Conservation (phyloP, 2,888 invertebrate species). For the Parascotia fuliginaria region DNA sequence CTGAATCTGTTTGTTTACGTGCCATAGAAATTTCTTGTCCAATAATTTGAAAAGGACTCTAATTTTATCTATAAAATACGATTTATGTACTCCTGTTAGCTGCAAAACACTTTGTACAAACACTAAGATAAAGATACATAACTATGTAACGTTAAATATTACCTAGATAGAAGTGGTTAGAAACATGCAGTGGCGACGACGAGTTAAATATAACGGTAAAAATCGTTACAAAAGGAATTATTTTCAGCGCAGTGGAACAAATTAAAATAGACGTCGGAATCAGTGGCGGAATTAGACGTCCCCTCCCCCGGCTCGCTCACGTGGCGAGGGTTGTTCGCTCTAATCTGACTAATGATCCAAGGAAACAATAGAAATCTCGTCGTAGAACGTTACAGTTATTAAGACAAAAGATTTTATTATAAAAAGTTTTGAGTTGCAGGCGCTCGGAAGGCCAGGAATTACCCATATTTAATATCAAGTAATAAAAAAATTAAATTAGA, state of each 20-base stretch:
- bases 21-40: too few species aligned
- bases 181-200: slow-evolving; percentile 29
- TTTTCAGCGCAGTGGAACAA: slow-evolving; percentile 59
- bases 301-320: slow-evolving; percentile 17
- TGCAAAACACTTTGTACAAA: too few species aligned
- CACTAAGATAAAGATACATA: too few species aligned
- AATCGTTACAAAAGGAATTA: slow-evolving; percentile 67
- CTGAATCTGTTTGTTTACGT: too few species aligned
- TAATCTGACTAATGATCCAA: slow-evolving; percentile 14
- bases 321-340: slow-evolving; percentile 16
- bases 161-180: slow-evolving; percentile 20
- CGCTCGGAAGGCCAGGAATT: too few species aligned
- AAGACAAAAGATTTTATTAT: too few species aligned
- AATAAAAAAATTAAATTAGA: slow-evolving; percentile 7
- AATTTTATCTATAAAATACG: too few species aligned
- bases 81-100: too few species aligned
- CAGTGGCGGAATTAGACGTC: slow-evolving; percentile 33
- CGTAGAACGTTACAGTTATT: too few species aligned
- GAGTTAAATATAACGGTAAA: slow-evolving; percentile 67
- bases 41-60: too few species aligned
- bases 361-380: neutral
- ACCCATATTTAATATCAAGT: slow-evolving; percentile 3
- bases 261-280: slow-evolving; percentile 56
- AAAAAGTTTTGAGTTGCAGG: too few species aligned
- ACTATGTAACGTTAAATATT: too few species aligned